Conservation (phyloP, 2,888 invertebrate genomes). For the Xestobium rufovillosum region DNA sequence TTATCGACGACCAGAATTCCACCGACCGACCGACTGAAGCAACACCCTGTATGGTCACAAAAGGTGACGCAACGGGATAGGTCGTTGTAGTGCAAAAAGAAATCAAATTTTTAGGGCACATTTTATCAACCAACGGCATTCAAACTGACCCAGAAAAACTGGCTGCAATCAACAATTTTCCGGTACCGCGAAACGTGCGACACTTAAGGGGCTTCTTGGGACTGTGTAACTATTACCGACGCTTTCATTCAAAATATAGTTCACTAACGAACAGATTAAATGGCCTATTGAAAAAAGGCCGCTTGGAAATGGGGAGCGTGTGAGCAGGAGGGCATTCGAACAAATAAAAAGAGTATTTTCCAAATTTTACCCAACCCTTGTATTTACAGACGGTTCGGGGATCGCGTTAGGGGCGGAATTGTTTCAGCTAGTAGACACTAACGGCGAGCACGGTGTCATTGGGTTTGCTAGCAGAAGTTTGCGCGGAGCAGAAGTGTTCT, state of each 20-base stretch:
- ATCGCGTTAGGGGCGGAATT: slow-evolving; percentile 11
- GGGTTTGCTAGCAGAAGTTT: slow-evolving; percentile 17
- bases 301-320: slow-evolving; percentile 9
- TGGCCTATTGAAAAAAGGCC: slow-evolving; percentile 4
- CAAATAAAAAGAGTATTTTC: slow-evolving; percentile 10
- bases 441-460: too few relatives aligned
- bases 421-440: too few relatives aligned
- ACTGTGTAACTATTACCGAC: slow-evolving; percentile 12
- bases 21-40: too few relatives aligned
- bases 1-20: too few relatives aligned
- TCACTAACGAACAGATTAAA: background rate
- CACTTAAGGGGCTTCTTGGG: slow-evolving; percentile 12
- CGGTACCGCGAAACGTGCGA: background rate
- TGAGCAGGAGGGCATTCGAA: slow-evolving; percentile 5
- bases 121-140: slow-evolving; percentile 7
- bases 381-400: too few relatives aligned
- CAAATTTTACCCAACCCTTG: slow-evolving; percentile 4
- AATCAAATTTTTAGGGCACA: slow-evolving; percentile 12
- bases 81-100: too few relatives aligned
- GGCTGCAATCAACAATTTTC: slow-evolving; percentile 6
- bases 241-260: slow-evolving; percentile 4
- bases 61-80: too few relatives aligned
- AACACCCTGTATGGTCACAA: too few relatives aligned
- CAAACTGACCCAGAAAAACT: slow-evolving; percentile 6
- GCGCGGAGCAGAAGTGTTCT: slow-evolving; percentile 6